phyloP scores from a whole-genome alignment of 2,888 invertebrate species.

The Metacarcinus magister region DNA sequence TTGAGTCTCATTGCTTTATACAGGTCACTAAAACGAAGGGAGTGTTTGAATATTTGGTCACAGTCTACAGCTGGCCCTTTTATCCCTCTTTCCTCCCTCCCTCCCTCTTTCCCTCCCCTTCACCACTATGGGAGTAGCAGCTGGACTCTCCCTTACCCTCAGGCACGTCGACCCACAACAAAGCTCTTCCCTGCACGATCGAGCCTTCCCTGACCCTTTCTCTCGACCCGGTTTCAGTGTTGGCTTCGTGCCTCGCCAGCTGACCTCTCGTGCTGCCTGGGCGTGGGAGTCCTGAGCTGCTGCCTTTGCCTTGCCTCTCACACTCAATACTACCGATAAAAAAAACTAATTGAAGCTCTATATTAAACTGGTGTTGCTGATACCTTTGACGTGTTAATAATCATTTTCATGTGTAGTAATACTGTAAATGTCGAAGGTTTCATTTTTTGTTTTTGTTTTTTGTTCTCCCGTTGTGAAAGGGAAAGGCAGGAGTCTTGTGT shows the following conservation, averaged over 20 bases:
- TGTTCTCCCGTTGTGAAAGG: neutral
- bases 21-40: neutral
- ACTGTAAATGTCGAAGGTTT: neutral
- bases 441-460: neutral
- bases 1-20: neutral
- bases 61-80: neutral
- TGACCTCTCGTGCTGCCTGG: constrained; percentile 66
- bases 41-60: neutral
- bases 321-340: neutral
- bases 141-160: neutral
- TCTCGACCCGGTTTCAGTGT: constrained; percentile 69
- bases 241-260: constrained; percentile 63
- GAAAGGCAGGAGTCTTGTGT: neutral
- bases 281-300: constrained; percentile 57
- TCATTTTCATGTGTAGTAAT: neutral
- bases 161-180: constrained; percentile 54
- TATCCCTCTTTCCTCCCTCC: no score
- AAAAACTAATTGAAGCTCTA: neutral
- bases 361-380: neutral
- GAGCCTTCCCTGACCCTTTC: constrained; percentile 67
- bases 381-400: neutral
- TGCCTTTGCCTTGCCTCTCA: neutral
- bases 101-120: neutral
- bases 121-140: neutral
- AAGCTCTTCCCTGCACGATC: constrained; percentile 62